A percentile compares a stretch with the other conserved stretches of the same genome.
Conservation (phyloP, 2,113 vertebrate genomes). For the Lasiurus cinereus region DNA sequence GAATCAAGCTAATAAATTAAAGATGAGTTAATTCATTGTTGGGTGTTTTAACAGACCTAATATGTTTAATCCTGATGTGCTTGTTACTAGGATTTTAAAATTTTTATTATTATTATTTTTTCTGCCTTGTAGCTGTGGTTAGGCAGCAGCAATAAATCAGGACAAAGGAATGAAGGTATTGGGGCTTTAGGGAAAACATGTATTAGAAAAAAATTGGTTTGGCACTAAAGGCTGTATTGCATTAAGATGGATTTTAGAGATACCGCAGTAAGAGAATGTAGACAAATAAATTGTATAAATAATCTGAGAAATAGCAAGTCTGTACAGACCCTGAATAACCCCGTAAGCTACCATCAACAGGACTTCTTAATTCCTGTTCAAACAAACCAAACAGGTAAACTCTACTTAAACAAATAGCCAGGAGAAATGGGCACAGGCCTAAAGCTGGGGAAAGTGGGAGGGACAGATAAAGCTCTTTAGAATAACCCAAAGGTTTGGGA, state of each 20-base stretch:
- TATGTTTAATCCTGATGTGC: slow-evolving; percentile 81
- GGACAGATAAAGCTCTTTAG: slow-evolving; percentile 65
- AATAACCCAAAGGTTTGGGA: slow-evolving; percentile 70
- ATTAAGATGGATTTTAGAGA: slow-evolving; percentile 84
- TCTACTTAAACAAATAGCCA: slow-evolving; percentile 71
- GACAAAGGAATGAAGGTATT: slow-evolving; percentile 84
- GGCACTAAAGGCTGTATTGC: slow-evolving; percentile 81
- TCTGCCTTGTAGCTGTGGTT: slow-evolving; percentile 81
- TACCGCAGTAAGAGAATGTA: slow-evolving; percentile 80
- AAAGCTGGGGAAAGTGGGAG: slow-evolving; percentile 62
- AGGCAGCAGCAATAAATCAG: slow-evolving; percentile 87
- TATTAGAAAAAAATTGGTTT: slow-evolving; percentile 86
- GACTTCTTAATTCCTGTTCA: slow-evolving; percentile 74
- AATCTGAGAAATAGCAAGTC: slow-evolving; percentile 77
- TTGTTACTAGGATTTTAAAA: slow-evolving; percentile 71
- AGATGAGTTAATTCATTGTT: slow-evolving; percentile 76
- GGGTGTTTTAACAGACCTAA: slow-evolving; percentile 74
- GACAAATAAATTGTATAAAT: slow-evolving; percentile 82
- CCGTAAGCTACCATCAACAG: slow-evolving; percentile 71
- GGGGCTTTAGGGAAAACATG: slow-evolving; percentile 84
- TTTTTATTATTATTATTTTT: slow-evolving; percentile 80
- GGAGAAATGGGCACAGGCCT: slow-evolving; percentile 68
- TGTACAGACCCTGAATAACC: slow-evolving; percentile 69
- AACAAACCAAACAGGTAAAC: slow-evolving; percentile 65
- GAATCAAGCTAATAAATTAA: slow-evolving; percentile 84